Conservation (phyloP, 2,888 invertebrate genomes). For the Diarsia dahlii region DNA sequence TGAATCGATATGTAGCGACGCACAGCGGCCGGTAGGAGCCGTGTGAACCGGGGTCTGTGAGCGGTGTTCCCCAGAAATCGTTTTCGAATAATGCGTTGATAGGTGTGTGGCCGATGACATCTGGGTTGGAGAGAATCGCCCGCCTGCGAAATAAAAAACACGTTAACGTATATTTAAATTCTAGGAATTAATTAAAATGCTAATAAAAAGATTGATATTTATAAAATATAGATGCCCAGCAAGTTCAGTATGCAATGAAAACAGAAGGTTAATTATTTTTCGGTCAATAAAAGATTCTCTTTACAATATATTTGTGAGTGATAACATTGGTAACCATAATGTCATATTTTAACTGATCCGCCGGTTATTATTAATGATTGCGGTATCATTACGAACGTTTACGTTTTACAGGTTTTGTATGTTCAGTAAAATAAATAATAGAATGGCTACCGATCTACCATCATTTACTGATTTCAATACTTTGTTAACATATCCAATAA, state of each 20-base stretch:
- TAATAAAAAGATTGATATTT: constrained; percentile 54
- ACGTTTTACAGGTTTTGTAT: background rate
- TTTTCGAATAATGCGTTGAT: constrained; percentile 96
- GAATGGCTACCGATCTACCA: background rate
- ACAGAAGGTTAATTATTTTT: constrained; percentile 12
- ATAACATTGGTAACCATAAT: background rate
- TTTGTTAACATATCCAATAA: background rate
- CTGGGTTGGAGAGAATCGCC: constrained; percentile 98
- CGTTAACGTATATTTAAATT: constrained; percentile 63
- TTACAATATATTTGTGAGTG: background rate
- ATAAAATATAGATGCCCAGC: constrained; percentile 48
- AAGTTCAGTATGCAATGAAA: constrained; percentile 42
- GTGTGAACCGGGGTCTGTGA: constrained; percentile 98
- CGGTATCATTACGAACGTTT: background rate
- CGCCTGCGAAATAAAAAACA: constrained; percentile 93
- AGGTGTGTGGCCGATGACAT: constrained; percentile 96
- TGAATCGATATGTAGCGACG: constrained; percentile 96
- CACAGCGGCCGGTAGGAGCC: constrained; percentile 99
- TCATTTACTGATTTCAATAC: background rate
- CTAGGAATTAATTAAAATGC: constrained; percentile 45
- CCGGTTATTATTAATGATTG: background rate
- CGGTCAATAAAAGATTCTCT: constrained; percentile 13
- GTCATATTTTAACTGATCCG: constrained; percentile 1
- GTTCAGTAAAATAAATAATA: background rate
- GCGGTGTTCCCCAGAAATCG: constrained; percentile 99